A percentile compares a stretch with the other conserved stretches of the same genome.
These are phyloP conservation scores for Petrocephalus zakoni DNA, from an alignment of 2,113 vertebrate species.

Conservation along the genomic window DNA sequence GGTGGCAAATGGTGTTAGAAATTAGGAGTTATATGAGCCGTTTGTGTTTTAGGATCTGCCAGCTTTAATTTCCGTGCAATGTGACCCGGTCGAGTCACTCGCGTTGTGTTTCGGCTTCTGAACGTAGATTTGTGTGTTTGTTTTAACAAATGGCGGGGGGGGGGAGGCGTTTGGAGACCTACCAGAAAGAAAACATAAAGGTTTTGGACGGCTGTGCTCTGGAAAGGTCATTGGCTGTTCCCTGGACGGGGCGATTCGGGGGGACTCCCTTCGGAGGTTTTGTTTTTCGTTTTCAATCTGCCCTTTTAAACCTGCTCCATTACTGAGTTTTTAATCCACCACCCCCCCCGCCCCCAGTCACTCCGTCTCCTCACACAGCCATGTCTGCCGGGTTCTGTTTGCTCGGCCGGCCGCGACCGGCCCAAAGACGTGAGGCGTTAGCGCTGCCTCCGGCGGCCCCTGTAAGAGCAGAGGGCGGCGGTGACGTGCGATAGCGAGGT, in stretches of 20 bases:
- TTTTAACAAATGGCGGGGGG: background rate
- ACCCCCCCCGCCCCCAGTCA: background rate
- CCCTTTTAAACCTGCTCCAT: background rate
- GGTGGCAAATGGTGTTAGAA: background rate
- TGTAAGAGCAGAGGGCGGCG: background rate
- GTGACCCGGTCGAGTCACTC: too few species aligned
- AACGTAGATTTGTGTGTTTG: background rate
- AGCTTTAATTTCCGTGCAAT: background rate
- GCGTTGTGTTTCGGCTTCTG: background rate
- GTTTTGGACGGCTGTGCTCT: background rate
- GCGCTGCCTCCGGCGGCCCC: background rate
- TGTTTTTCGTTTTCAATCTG: background rate
- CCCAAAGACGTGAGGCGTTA: background rate
- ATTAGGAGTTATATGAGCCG: background rate
- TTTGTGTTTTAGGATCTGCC: background rate
- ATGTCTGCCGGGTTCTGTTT: background rate
- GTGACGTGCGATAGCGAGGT: background rate
- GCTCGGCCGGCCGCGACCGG: background rate
- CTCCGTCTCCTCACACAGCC: background rate
- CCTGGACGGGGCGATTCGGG: background rate
- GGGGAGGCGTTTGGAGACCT: background rate
- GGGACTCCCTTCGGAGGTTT: background rate
- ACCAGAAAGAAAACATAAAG: background rate
- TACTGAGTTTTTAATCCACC: background rate
- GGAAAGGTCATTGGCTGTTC: background rate